Percentiles rank a stretch among this genome's conserved stretches.
phyloP scores from a whole-genome alignment of 1,140 invertebrate species.

The Bombyx mori region ASM3026992v2 NC_085131.1:10128001-10128500 shows the following conservation, averaged over 20 bases:
- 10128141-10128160: too few relatives aligned
- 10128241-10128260: conserved; percentile 60
- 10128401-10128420: conserved; percentile 21
- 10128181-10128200: conserved; percentile 39
- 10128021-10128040: too few relatives aligned
- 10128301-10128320: conserved; percentile 1
- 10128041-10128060: too few relatives aligned
- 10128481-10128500: background rate
- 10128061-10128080: too few relatives aligned
- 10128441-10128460: conserved; percentile 11
- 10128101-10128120: too few relatives aligned
- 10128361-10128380: too few relatives aligned
- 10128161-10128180: conserved; percentile 12
- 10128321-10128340: too few relatives aligned
- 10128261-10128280: conserved; percentile 59
- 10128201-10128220: conserved; percentile 38
- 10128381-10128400: too few relatives aligned
- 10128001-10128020: too few relatives aligned
- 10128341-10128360: too few relatives aligned
- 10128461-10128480: conserved; percentile 1
- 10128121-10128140: too few relatives aligned
- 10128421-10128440: conserved; percentile 10
- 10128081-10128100: too few relatives aligned
- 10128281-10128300: conserved; percentile 39
- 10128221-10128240: conserved; percentile 52